These are phyloP conservation scores for Turritopsis dohrnii DNA, from an alignment of 30 jellyfish, hydroid and myxozoan genomes.

Conservation along the genomic window DNA sequence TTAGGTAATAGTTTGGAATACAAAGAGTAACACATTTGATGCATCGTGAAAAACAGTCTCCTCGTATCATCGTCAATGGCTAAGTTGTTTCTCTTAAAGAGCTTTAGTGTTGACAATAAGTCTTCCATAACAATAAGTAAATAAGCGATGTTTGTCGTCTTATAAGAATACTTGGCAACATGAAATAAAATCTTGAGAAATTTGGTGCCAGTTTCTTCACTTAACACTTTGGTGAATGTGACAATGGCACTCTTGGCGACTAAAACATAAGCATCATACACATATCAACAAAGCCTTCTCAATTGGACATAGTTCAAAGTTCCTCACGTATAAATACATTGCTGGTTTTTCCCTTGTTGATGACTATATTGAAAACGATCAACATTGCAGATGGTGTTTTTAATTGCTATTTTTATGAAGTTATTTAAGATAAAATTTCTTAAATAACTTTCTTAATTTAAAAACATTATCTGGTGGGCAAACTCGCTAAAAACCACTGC, in stretches of 20 bases:
- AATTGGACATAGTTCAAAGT: background rate
- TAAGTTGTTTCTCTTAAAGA: background rate
- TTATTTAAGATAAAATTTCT: no score
- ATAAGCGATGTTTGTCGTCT: background rate
- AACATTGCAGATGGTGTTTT: no score
- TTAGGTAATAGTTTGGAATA: constrained; percentile 2
- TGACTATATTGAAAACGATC: no score
- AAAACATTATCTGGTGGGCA: no score
- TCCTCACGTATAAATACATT: no score
- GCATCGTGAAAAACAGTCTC: constrained; percentile 14
- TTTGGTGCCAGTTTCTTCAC: background rate
- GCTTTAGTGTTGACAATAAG: background rate
- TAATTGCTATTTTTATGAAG: no score
- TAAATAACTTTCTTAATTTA: no score
- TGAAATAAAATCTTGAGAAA: constrained; percentile 17
- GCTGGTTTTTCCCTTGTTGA: no score
- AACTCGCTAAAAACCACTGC: no score
- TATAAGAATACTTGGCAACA: constrained; percentile 1
- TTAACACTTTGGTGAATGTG: background rate
- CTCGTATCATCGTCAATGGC: background rate
- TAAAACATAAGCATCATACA: background rate
- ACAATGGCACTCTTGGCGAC: background rate
- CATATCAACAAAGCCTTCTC: background rate
- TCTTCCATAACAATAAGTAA: background rate
- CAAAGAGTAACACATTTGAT: constrained; percentile 27